phyloP scores from a whole-genome alignment of 2,888 invertebrate genomes.

The Dasysyrphus albostriatus region DNA sequence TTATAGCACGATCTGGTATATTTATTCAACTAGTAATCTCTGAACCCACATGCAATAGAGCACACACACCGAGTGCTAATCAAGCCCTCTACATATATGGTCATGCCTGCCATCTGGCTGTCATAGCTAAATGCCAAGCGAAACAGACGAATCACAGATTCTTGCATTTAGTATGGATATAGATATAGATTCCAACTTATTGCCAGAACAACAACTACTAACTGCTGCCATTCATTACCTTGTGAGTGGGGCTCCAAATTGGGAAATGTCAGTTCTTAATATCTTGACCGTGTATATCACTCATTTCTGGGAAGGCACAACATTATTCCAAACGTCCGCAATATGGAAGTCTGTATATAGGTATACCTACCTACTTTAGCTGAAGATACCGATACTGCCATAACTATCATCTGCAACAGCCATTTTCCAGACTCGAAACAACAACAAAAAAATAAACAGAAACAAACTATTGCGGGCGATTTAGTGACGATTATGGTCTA shows the following conservation, averaged over 20 bases:
- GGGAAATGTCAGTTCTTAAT: slow-evolving; percentile 74
- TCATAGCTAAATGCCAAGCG: slow-evolving; percentile 71
- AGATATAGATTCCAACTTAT: background rate
- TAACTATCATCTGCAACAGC: slow-evolving; percentile 50
- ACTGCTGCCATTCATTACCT: slow-evolving; percentile 72
- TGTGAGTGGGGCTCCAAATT: slow-evolving; percentile 67
- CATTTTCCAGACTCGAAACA: slow-evolving; percentile 12
- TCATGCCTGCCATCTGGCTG: slow-evolving; percentile 65
- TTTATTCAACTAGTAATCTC: slow-evolving; percentile 50
- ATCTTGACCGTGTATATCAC: slow-evolving; percentile 74
- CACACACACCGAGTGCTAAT: slow-evolving; percentile 60
- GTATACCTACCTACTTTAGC: background rate
- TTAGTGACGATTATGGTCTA: slow-evolving; percentile 71
- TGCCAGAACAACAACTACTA: slow-evolving; percentile 26
- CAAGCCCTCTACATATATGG: slow-evolving; percentile 67
- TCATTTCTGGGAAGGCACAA: slow-evolving; percentile 71
- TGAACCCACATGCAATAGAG: slow-evolving; percentile 58
- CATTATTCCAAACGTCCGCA: slow-evolving; percentile 41
- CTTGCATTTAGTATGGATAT: background rate
- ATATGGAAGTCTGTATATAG: slow-evolving; percentile 38
- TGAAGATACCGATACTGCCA: slow-evolving; percentile 62
- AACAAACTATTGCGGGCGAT: slow-evolving; percentile 57
- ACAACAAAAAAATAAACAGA: background rate
- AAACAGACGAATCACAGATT: slow-evolving; percentile 55
- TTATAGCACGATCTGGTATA: slow-evolving; percentile 47